Percentiles rank a stretch among this genome's conserved stretches.
phyloP scores from a whole-genome alignment of 2,888 invertebrate genomes.

The Hartigia nigra region DNA sequence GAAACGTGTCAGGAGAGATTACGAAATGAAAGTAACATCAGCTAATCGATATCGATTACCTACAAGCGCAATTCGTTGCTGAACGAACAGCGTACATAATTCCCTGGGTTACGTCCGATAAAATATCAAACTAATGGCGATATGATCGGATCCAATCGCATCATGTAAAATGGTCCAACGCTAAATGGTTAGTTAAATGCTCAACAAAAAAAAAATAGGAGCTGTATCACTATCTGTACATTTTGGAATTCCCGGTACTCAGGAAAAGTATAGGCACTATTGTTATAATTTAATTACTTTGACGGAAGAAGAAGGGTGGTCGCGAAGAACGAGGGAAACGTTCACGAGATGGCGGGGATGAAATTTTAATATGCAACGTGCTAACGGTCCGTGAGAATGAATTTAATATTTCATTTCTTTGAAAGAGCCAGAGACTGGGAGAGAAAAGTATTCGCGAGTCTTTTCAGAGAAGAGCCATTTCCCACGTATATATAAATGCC shows the following conservation, averaged over 20 bases:
- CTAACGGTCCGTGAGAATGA: conserved; percentile 37
- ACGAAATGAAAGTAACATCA: background rate
- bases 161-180: background rate
- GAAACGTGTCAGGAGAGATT: background rate
- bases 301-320: conserved; percentile 32
- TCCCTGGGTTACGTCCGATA: background rate
- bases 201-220: background rate
- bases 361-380: conserved; percentile 43
- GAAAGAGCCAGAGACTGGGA: conserved; percentile 16
- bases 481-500: background rate
- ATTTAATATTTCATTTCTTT: conserved; percentile 47
- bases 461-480: background rate
- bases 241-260: background rate
- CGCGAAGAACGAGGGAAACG: conserved; percentile 24
- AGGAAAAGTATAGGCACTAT: background rate
- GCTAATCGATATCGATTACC: background rate
- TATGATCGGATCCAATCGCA: background rate
- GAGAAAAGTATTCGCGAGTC: background rate
- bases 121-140: background rate
- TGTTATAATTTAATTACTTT: conserved; percentile 38
- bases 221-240: background rate
- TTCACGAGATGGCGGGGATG: conserved; percentile 22
- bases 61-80: background rate
- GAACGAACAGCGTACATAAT: background rate
- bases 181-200: background rate